Evolutionary conservation across 1,140 invertebrate species (phyloP), one percentile per base, ranked within the genome.

Genomic region (Argopecten irradians): DNA sequence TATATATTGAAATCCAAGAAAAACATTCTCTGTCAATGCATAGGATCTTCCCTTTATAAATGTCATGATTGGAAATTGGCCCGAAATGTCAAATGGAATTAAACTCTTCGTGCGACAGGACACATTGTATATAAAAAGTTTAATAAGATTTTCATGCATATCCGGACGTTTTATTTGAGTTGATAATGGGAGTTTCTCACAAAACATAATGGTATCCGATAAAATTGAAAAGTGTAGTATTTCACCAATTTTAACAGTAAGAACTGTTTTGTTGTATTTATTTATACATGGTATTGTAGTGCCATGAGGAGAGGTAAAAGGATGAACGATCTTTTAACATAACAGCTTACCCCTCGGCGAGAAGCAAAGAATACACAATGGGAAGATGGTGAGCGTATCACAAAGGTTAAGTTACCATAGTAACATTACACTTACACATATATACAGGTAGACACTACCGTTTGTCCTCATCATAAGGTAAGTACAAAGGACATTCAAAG

Each of bases 201-300:
- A 71, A 71, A 71, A n/a, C 22, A 11, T 71, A 28, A 71, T 28
- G 55, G 55, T 71, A n/a, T 71, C 55, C 22, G 19, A 71, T 71
- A 28, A 28, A 71, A 28, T 11, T 3, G n/a, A 3, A 71, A 28
- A 16, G 55, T 71, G 28, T 71, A 0, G 19, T 8, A 28, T 71
- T 71, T 71, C 55, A 5, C 28, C n/a, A n/a, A 71, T 71, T 28
- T n/a, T 28, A 28, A 71, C 55, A 71, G 55, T 71, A 71, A n/a
- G 28, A 71, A 71, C 55, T 71, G n/a, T 71, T 71, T 71, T 71
- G 55, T 71, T 71, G 28, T 71, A 71, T 71, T 71, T 71, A 71
- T 71, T 71, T 71, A 71, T 71, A n/a, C 55, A 71, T n/a, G 55
- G n/a, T 71, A 71, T 71, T 71, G 55, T 71, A 11, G 28, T 28